A percentile compares a stretch with the other conserved stretches of the same genome.
Evolutionary conservation across 2,888 invertebrate species (phyloP).

Genomic region (Drosophila borborema): DNA sequence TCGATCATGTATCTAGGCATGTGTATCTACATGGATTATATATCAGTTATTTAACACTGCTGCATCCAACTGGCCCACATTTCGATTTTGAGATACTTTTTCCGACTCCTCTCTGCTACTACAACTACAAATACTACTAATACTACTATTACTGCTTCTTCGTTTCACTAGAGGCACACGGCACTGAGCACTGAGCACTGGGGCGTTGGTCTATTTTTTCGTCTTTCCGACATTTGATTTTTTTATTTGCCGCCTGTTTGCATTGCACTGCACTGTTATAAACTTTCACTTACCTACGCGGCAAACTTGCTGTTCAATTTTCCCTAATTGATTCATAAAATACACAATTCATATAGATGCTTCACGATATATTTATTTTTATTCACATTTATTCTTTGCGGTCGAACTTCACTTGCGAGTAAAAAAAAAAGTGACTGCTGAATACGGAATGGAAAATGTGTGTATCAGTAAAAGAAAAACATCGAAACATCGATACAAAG

Average conservation of each 20-base stretch:
- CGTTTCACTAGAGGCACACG: constrained; percentile 29
- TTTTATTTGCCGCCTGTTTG: constrained; percentile 51
- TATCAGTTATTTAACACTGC: constrained; percentile 49
- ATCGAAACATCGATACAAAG: constrained; percentile 28
- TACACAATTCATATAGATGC: constrained; percentile 60
- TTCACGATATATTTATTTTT: constrained; percentile 60
- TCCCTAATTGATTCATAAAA: constrained; percentile 73
- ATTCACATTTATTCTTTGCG: constrained; percentile 69
- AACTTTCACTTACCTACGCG: constrained; percentile 70
- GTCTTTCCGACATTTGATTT: constrained; percentile 37
- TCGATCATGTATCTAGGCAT: constrained; percentile 33
- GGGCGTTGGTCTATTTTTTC: constrained; percentile 70
- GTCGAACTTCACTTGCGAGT: constrained; percentile 74
- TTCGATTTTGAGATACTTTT: constrained; percentile 67
- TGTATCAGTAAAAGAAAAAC: constrained; percentile 61
- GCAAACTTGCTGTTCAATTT: constrained; percentile 64
- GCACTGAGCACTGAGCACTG: constrained; percentile 35
- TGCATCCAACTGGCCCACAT: constrained; percentile 56
- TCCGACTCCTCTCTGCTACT: constrained; percentile 17
- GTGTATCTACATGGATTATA: constrained; percentile 28
- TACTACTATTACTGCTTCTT: constrained; percentile 19
- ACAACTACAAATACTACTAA: constrained; percentile 5
- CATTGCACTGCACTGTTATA: constrained; percentile 28
- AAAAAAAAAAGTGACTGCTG: constrained; percentile 69
- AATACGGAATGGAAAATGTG: constrained; percentile 66